Conservation (phyloP, 2,888 invertebrate genomes). For the Eustalomyia histrio region DNA sequence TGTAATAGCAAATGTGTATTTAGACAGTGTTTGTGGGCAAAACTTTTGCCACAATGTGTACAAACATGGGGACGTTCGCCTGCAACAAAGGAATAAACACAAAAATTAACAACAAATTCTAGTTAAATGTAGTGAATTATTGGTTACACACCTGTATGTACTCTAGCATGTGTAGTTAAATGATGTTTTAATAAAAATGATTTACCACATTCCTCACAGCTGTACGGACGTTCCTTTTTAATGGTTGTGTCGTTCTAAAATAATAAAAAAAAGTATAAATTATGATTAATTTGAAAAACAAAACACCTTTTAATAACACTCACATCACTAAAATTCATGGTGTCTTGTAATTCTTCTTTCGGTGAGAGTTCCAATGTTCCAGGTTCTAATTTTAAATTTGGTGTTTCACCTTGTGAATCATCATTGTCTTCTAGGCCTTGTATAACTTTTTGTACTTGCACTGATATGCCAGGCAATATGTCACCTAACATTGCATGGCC, state of each 20-base stretch:
- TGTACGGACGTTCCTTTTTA: slow-evolving; percentile 87
- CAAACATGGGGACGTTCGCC: slow-evolving; percentile 89
- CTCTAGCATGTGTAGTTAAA: slow-evolving; percentile 89
- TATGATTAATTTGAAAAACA: neutral
- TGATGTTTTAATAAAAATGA: slow-evolving; percentile 91
- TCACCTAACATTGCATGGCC: slow-evolving; percentile 78
- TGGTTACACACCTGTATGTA: slow-evolving; percentile 84
- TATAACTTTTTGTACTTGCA: slow-evolving; percentile 80
- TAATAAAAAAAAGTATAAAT: slow-evolving; percentile 17
- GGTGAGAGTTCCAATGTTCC: slow-evolving; percentile 79
- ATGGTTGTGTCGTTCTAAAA: slow-evolving; percentile 78
- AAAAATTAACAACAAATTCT: neutral
- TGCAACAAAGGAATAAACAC: slow-evolving; percentile 68
- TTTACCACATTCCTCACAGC: slow-evolving; percentile 91
- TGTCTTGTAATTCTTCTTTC: slow-evolving; percentile 79
- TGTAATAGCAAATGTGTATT: slow-evolving; percentile 90
- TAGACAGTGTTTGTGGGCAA: slow-evolving; percentile 90
- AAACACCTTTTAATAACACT: slow-evolving; percentile 52
- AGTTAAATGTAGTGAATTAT: slow-evolving; percentile 18
- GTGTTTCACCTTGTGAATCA: slow-evolving; percentile 79
- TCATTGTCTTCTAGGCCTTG: slow-evolving; percentile 80
- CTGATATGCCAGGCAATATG: slow-evolving; percentile 79
- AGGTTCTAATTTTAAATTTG: slow-evolving; percentile 79
- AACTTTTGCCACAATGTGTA: slow-evolving; percentile 89
- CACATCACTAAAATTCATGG: slow-evolving; percentile 77